phyloP scores from a whole-genome alignment of 2,113 vertebrate species.

The Cyprinus carpio region DNA sequence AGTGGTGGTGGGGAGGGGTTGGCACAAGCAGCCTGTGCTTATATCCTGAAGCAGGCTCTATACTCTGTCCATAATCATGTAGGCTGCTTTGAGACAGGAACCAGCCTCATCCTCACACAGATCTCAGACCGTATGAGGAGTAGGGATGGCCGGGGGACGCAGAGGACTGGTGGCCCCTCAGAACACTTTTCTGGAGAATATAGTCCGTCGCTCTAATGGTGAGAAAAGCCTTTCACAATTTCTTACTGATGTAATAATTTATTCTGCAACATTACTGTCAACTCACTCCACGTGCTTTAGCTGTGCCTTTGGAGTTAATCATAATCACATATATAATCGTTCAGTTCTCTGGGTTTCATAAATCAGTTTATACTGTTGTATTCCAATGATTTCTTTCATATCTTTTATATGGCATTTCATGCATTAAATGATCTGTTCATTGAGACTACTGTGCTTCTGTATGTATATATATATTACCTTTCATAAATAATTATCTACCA shows the following conservation, averaged over 20 bases:
- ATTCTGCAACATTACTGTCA: neutral
- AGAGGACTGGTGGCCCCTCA: constrained; percentile 90
- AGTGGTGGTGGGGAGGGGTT: constrained; percentile 3
- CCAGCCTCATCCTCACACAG: constrained; percentile 52
- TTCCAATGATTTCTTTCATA: neutral
- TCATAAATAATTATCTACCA: too few relatives aligned
- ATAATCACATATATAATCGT: neutral
- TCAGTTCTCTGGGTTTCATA: neutral
- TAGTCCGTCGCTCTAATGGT: constrained; percentile 90
- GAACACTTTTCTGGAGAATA: constrained; percentile 92
- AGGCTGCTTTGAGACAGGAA: constrained; percentile 61
- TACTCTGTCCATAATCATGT: constrained; percentile 70
- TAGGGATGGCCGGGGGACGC: constrained; percentile 86
- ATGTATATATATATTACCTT: neutral
- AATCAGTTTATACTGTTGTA: neutral
- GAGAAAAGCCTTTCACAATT: constrained; percentile 59
- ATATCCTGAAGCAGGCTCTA: constrained; percentile 56
- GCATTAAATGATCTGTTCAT: neutral
- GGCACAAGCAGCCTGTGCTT: constrained; percentile 50
- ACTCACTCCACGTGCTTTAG: neutral
- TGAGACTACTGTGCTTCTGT: neutral
- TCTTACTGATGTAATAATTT: neutral
- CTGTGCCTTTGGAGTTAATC: neutral
- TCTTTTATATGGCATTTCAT: neutral
- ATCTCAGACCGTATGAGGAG: constrained; percentile 61